Conservation (phyloP, 1,140 invertebrate species). For the Ceratosolen fusciceps region DNA sequence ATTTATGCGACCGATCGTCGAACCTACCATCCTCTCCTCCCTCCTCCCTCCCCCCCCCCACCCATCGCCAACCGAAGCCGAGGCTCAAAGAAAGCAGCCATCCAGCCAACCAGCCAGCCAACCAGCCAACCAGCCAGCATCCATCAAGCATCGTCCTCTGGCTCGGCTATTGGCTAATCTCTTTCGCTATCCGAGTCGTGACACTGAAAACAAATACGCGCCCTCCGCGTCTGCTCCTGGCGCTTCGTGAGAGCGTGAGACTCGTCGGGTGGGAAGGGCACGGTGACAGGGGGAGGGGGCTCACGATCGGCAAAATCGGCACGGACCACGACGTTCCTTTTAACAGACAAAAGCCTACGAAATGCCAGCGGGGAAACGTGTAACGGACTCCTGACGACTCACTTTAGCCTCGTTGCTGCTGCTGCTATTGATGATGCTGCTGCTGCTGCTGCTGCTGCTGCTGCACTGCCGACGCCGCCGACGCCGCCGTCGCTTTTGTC, state of each 20-base stretch:
- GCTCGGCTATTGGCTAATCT: no score
- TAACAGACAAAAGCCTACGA: not conserved
- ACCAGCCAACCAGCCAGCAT: not conserved
- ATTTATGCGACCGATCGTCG: conserved; percentile 9
- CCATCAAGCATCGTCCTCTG: conserved; percentile 5
- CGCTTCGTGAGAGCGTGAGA: not conserved
- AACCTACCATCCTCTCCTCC: not conserved
- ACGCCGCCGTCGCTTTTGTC: no score
- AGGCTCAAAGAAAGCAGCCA: no score
- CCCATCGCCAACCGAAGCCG: no score
- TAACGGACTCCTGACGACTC: not conserved
- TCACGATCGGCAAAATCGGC: not conserved
- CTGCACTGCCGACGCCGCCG: no score
- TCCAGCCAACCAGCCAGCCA: no score
- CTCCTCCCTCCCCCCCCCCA: not conserved
- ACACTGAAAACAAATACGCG: conserved; percentile 18
- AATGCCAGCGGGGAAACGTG: not conserved
- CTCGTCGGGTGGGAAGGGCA: no score
- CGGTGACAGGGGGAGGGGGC: no score
- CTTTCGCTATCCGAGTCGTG: not conserved
- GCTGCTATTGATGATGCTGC: no score
- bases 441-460: no score
- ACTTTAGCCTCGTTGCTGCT: no score
- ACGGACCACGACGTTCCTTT: not conserved
- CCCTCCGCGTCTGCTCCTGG: not conserved